Evolutionary conservation across 2,888 invertebrate species (phyloP), one percentile per base, ranked within the genome.

Genomic region (Phyllotreta striolata): DNA sequence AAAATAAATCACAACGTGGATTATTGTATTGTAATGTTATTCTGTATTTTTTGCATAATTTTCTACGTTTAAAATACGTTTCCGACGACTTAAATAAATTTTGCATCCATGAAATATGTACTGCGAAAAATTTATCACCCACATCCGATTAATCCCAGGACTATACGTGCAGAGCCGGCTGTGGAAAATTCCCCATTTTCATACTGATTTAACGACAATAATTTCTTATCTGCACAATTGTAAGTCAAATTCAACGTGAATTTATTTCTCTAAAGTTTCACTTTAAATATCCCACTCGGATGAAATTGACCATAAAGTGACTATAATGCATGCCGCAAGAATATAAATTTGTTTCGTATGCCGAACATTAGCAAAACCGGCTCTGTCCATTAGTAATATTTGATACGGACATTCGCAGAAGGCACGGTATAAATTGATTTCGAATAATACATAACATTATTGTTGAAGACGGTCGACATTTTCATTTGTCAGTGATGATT

Each of bases 381-480:
- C 14, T 14, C 47, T 47, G 47, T 9, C 47, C 14, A 47, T 47
- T 47, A 47, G 47, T 58, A 14, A 37, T 59, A 41, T 51, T 51
- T 62, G 54, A 59, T 64, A 64, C 66, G 59, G 64, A 66, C 61
- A 62, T 66, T 68, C 62, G 66, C 60, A 62, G 68, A 67, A 67
- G 65, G 65, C 63, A 62, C 43, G 43, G 37, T 67, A 67, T 69
- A 68, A 69, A 71, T 71, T 69, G 71, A 71, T 69, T 68, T 61
- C 65, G 68, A 67, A 63, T 66, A 65, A 66, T 64, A 63, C 64
- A 66, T 56, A 65, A 66, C 66, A 66, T 71, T 70, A 71, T 70
- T 71, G 73, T 72, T 74, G 72, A 74, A 70, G 73, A 74, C 72
- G 73, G 72, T 72, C 70, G 74, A 73, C 72, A 70, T 72, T 74